Evolutionary conservation across 2,888 invertebrate genomes (phyloP).

Genomic region (Diarsia brunnea): DNA sequence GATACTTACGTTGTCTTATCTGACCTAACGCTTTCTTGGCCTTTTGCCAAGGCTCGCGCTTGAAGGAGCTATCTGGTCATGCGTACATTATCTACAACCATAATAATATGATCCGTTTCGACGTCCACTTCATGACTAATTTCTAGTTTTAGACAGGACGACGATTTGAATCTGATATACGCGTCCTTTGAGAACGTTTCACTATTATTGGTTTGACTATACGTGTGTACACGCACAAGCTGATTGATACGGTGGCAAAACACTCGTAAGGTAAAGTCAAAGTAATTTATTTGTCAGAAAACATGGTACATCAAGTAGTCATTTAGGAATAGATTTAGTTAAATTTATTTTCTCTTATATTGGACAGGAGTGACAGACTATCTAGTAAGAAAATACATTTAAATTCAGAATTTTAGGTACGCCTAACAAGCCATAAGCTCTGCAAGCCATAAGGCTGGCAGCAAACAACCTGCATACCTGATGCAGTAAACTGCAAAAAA

Average conservation of each 20-base stretch:
- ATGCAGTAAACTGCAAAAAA: neutral
- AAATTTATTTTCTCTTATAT: neutral
- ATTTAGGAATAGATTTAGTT: neutral
- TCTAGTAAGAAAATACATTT: neutral
- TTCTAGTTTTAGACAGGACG: conserved; percentile 36
- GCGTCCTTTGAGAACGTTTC: neutral
- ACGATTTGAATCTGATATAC: conserved; percentile 6
- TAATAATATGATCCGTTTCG: conserved; percentile 30
- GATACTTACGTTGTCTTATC: conserved; percentile 37
- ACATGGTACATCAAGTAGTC: neutral
- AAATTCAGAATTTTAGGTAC: neutral
- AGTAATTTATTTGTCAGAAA: neutral
- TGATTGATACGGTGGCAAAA: neutral
- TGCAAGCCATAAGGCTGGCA: neutral
- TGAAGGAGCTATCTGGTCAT: conserved; percentile 45
- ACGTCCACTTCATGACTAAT: conserved; percentile 43
- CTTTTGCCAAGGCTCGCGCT: conserved; percentile 32
- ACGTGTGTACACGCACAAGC: neutral
- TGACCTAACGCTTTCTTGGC: conserved; percentile 37
- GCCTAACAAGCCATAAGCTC: too few relatives aligned
- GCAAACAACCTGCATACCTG: neutral
- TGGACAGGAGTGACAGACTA: neutral
- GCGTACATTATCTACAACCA: conserved; percentile 21
- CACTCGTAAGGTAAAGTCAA: neutral
- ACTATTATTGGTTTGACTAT: neutral